A percentile compares a stretch with the other conserved stretches of the same genome.
These are phyloP conservation scores for Orientallactaga bullata DNA, from an alignment of 2,113 vertebrate genomes.

Conservation along the genomic window DNA sequence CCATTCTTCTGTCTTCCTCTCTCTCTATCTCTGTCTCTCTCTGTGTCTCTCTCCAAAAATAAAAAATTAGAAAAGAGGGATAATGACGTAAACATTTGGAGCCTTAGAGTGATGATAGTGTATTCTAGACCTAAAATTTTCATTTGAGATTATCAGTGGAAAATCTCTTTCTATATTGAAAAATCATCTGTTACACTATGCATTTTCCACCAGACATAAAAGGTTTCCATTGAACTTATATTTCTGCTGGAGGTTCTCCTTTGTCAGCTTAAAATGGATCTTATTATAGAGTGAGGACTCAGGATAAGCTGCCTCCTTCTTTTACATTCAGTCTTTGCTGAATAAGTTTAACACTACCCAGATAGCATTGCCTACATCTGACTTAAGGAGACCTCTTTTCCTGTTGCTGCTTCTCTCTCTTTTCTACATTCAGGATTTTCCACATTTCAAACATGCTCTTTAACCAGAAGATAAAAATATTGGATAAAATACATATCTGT, in stretches of 20 bases:
- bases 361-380: not conserved
- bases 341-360: not conserved
- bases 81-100: not conserved
- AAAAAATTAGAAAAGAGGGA: no score
- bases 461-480: not conserved
- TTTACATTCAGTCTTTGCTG: not conserved
- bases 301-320: not conserved
- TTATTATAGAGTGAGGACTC: not conserved
- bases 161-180: not conserved
- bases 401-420: not conserved
- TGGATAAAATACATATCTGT: not conserved
- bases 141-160: not conserved
- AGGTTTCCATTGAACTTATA: not conserved
- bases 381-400: not conserved
- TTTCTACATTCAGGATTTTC: slow-evolving; percentile 9
- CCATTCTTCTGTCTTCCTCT: no score
- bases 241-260: slow-evolving; percentile 42
- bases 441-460: not conserved
- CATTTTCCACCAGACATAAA: not conserved
- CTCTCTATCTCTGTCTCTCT: no score
- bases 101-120: not conserved
- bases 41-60: no score
- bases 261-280: slow-evolving; percentile 37
- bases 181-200: not conserved
- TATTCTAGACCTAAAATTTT: not conserved